phyloP scores from a whole-genome alignment of 2,797 vertebrate species.

The Molossus molossus region DNA sequence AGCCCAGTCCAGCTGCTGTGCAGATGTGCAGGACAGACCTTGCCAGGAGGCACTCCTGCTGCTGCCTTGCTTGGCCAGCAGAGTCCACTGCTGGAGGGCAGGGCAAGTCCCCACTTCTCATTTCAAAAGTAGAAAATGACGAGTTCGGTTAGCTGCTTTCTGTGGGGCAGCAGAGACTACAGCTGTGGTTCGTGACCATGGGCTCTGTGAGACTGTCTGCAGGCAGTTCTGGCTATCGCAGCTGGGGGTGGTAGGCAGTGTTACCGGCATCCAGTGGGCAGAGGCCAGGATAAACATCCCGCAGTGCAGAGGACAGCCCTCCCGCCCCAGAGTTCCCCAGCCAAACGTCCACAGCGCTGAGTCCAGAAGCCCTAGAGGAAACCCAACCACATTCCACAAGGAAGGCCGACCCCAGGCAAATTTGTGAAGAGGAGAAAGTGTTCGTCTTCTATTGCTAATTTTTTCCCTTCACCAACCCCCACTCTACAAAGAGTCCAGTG shows the following conservation, averaged over 20 bases:
- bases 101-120: background rate
- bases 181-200: background rate
- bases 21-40: background rate
- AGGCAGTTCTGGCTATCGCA: background rate
- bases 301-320: background rate
- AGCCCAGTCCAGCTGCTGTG: background rate
- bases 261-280: background rate
- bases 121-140: slow-evolving; percentile 61
- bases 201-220: background rate
- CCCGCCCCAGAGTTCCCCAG: background rate
- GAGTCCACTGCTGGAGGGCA: background rate
- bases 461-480: background rate
- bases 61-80: background rate
- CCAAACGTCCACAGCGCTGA: background rate
- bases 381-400: background rate
- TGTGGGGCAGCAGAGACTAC: background rate
- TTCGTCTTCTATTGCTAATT: background rate
- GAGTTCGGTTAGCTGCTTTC: background rate
- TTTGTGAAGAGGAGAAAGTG: background rate
- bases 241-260: background rate
- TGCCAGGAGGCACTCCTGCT: background rate
- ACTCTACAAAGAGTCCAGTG: background rate
- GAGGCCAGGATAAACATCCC: slow-evolving; percentile 11
- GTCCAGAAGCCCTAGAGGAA: slow-evolving; percentile 24
- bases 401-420: background rate